Conservation (phyloP, 2,113 vertebrate genomes). For the Spermophilus dauricus region DNA sequence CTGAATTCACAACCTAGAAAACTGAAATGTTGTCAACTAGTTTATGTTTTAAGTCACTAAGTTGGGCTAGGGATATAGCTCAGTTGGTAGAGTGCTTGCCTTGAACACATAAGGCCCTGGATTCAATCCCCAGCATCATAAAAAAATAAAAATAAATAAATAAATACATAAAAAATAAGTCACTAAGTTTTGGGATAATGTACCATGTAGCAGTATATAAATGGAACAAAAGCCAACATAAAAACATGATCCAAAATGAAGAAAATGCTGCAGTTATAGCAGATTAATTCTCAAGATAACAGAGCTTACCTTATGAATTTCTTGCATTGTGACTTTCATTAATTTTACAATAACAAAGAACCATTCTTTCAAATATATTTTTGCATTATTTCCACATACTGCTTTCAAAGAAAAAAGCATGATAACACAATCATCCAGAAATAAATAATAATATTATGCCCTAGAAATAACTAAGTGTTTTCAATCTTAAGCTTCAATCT, state of each 20-base stretch:
- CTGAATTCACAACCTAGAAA: constrained; percentile 36
- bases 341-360: background rate
- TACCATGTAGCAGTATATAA: background rate
- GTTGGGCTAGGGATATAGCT: too few relatives aligned
- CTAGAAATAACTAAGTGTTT: background rate
- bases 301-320: background rate
- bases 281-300: constrained; percentile 16
- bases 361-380: background rate
- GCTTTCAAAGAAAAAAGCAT: background rate
- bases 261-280: background rate
- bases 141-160: too few relatives aligned
- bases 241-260: background rate
- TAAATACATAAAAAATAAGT: background rate
- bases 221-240: background rate
- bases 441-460: background rate
- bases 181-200: background rate
- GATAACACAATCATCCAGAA: background rate
- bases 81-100: too few relatives aligned
- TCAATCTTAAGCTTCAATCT: background rate
- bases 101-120: too few relatives aligned
- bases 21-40: background rate
- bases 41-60: background rate
- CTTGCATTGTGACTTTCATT: background rate
- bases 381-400: background rate
- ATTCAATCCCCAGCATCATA: too few relatives aligned